A percentile compares a stretch with the other conserved stretches of the same genome.
These are phyloP conservation scores for Cyphotilapia sp. DNA, from an alignment of 2,113 vertebrate genomes.

Conservation along the genomic window DNA sequence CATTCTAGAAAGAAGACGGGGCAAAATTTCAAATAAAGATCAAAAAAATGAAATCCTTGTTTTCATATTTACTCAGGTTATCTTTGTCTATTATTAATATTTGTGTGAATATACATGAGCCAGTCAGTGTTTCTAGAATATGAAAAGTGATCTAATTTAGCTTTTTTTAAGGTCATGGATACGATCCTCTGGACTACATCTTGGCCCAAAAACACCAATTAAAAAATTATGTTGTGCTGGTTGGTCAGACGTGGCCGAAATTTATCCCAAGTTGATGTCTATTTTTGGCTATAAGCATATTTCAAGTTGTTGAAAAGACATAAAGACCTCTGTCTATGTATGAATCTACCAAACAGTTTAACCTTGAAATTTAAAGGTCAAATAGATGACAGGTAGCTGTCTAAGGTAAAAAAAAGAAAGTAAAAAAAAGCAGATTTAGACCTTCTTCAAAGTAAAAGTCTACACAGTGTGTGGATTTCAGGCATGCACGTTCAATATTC, in stretches of 20 bases:
- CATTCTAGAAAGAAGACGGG: neutral
- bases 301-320: neutral
- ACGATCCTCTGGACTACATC: neutral
- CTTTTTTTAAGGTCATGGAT: neutral
- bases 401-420: neutral
- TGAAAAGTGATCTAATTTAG: rapidly evolving
- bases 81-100: neutral
- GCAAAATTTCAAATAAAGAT: neutral
- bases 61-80: neutral
- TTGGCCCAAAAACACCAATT: neutral
- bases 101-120: neutral
- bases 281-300: rapidly evolving
- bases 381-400: neutral
- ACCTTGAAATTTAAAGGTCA: neutral
- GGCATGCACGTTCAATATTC: neutral
- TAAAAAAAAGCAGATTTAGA: neutral
- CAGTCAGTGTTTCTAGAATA: neutral
- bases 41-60: neutral
- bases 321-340: neutral
- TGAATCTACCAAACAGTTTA: neutral
- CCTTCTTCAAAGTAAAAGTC: neutral
- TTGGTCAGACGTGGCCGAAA: neutral
- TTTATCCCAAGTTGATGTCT: neutral
- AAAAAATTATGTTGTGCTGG: neutral
- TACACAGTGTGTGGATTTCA: neutral